Conservation (phyloP, 2,113 vertebrate genomes). For the Todiramphus chloris region DNA sequence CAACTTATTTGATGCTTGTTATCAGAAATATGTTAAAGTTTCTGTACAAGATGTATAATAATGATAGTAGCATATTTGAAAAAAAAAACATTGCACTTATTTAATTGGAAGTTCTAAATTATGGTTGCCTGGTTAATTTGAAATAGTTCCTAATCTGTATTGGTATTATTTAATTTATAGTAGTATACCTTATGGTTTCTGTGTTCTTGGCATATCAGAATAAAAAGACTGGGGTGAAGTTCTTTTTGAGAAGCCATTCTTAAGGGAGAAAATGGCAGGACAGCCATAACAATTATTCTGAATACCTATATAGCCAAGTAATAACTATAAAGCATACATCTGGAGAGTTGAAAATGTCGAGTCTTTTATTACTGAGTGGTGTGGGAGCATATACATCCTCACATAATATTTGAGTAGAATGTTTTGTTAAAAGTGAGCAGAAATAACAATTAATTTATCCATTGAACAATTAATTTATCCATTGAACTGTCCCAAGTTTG, state of each 20-base stretch:
- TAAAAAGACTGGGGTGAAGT: neutral
- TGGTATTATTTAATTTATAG: neutral
- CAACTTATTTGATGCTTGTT: neutral
- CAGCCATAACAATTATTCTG: neutral
- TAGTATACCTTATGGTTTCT: rapidly evolving
- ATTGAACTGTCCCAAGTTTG: neutral
- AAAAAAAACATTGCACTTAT: neutral
- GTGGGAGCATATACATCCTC: neutral
- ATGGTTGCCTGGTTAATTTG: neutral
- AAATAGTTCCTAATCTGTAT: neutral
- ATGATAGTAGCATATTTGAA: neutral
- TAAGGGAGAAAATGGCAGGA: neutral
- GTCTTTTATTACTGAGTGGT: neutral
- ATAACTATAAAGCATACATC: neutral
- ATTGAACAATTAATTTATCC: neutral
- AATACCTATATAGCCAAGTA: neutral
- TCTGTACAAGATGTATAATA: neutral
- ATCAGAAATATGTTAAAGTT: neutral
- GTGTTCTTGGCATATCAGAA: neutral
- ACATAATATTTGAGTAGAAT: neutral
- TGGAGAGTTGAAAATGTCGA: neutral
- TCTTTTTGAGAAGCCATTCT: neutral
- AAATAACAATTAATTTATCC: neutral
- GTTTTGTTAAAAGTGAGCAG: neutral
- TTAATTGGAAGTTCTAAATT: neutral